These are phyloP conservation scores for Himalopsyche japonica DNA, from an alignment of 2,888 invertebrate genomes.

Conservation along the genomic window DNA sequence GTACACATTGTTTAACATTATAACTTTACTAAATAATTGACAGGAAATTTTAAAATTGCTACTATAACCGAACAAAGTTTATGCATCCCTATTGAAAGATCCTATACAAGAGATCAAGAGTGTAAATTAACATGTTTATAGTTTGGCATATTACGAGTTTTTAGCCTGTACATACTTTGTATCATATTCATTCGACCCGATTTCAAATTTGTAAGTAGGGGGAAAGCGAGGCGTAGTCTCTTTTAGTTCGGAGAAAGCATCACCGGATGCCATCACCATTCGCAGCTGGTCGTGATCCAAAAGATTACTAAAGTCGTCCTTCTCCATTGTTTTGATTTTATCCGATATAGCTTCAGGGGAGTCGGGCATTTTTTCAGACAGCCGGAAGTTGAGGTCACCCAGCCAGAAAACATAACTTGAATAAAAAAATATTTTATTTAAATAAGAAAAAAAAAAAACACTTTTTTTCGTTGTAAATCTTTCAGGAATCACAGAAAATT, in stretches of 20 bases:
- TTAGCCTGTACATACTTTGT: slow-evolving; percentile 44
- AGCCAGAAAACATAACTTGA: slow-evolving; percentile 88
- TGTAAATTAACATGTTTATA: too few relatives aligned
- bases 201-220: slow-evolving; percentile 85
- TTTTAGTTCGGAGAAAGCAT: slow-evolving; percentile 81
- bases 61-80: too few relatives aligned
- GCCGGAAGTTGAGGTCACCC: slow-evolving; percentile 87
- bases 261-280: slow-evolving; percentile 69
- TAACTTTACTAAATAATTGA: too few relatives aligned
- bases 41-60: too few relatives aligned
- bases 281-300: slow-evolving; percentile 77
- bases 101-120: too few relatives aligned
- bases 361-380: slow-evolving; percentile 65
- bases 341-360: slow-evolving; percentile 71
- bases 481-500: too few relatives aligned
- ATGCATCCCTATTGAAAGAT: too few relatives aligned
- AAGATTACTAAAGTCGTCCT: slow-evolving; percentile 67
- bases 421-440: slow-evolving; percentile 35
- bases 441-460: neutral
- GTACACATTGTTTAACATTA: too few relatives aligned
- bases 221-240: slow-evolving; percentile 78
- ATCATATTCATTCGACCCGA: slow-evolving; percentile 76
- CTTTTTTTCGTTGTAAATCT: too few relatives aligned
- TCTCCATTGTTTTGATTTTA: slow-evolving; percentile 64
- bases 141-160: too few relatives aligned